phyloP scores from a whole-genome alignment of 2,113 vertebrate species.

The Cisticola juncidis region DNA sequence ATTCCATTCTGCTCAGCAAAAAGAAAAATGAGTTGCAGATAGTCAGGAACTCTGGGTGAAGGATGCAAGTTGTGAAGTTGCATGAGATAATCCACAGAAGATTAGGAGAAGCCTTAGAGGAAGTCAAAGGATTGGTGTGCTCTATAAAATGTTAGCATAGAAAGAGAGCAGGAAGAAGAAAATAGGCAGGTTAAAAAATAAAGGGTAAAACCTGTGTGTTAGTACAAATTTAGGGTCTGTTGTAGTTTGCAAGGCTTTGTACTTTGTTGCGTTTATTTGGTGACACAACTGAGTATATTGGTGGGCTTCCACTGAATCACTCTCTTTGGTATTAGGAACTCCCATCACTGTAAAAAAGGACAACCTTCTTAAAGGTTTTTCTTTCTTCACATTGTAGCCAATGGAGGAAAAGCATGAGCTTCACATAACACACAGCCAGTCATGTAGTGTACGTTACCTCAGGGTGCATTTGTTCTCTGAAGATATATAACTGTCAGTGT shows the following conservation, averaged over 20 bases:
- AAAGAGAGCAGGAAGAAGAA: not conserved
- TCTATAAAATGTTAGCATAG: not conserved
- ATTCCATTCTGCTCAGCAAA: not conserved
- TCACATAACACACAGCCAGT: not conserved
- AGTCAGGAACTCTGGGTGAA: not conserved
- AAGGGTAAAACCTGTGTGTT: not conserved
- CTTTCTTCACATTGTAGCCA: not conserved
- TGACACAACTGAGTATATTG: not conserved
- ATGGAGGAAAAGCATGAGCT: not conserved
- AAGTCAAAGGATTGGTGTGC: not conserved
- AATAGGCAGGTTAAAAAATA: not conserved
- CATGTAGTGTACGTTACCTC: not conserved
- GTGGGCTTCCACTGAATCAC: not conserved
- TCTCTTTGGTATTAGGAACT: not conserved
- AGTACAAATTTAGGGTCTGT: not conserved
- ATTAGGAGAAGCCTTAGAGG: not conserved
- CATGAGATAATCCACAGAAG: not conserved
- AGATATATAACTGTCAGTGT: not conserved
- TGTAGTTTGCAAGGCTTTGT: not conserved
- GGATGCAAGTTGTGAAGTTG: not conserved
- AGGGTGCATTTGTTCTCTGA: not conserved
- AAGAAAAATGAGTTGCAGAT: not conserved
- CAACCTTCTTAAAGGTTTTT: not conserved
- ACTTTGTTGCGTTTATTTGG: not conserved
- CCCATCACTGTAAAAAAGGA: rapidly evolving